phyloP scores from a whole-genome alignment of 2,888 invertebrate species.

The Spialia ferax region DNA sequence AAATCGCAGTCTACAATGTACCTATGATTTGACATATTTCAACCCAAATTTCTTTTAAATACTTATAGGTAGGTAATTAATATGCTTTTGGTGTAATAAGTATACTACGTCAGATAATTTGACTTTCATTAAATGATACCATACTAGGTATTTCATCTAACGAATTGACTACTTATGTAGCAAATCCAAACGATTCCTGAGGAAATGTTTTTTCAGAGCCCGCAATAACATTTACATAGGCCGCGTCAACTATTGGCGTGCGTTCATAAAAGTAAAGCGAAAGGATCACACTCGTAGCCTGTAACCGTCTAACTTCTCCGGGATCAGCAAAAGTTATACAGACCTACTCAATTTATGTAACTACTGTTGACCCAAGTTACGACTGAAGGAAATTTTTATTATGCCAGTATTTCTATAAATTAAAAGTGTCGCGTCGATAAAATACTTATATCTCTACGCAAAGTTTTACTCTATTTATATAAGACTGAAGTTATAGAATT shows the following conservation, averaged over 20 bases:
- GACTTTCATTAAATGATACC: not conserved
- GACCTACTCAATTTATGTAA: constrained; percentile 13
- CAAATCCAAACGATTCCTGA: constrained; percentile 20
- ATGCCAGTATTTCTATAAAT: not conserved
- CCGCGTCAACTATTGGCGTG: constrained; percentile 59
- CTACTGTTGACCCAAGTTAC: not conserved
- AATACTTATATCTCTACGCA: not conserved
- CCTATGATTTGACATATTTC: no score
- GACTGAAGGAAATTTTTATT: not conserved
- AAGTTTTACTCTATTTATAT: not conserved
- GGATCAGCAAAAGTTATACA: constrained; percentile 55
- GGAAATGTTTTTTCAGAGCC: constrained; percentile 62
- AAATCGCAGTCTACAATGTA: no score
- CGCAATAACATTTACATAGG: constrained; percentile 82
- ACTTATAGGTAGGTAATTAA: no score
- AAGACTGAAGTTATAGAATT: not conserved
- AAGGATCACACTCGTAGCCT: constrained; percentile 68
- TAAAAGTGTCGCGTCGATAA: not conserved
- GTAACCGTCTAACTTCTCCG: constrained; percentile 72
- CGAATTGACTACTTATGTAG: constrained; percentile 23
- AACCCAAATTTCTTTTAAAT: no score
- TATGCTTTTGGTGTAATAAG: no score
- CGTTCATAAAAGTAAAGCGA: constrained; percentile 75
- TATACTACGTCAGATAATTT: not conserved
- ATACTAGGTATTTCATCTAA: constrained; percentile 14